Conservation (phyloP, 2,888 invertebrate species). For the Acrocera orbiculus region DNA sequence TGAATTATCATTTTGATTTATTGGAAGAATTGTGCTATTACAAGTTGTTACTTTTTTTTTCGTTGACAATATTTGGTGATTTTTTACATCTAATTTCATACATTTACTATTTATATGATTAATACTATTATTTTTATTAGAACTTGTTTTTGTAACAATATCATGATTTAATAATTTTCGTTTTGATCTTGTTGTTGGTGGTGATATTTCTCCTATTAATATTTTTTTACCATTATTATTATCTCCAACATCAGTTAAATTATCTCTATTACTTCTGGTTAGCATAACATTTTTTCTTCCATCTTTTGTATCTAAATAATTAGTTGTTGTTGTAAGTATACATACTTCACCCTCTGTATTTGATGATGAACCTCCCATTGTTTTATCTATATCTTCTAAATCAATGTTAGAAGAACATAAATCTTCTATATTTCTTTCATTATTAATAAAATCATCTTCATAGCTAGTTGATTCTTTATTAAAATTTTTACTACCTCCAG, state of each 20-base stretch:
- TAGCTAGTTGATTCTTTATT: constrained; percentile 2
- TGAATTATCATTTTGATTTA: background rate
- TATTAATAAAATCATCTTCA: constrained; percentile 4
- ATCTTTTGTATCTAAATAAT: constrained; percentile 8
- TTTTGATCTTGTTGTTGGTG: constrained; percentile 12
- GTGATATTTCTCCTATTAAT: too few species aligned
- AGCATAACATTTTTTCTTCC: constrained; percentile 9
- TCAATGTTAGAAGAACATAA: background rate
- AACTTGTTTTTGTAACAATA: constrained; percentile 7
- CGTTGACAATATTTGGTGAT: constrained; percentile 6
- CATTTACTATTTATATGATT: constrained; percentile 10
- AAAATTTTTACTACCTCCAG: constrained; percentile 2
- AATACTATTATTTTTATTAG: constrained; percentile 11
- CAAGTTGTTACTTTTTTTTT: constrained; percentile 5
- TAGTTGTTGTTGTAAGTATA: constrained; percentile 8
- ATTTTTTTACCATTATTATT: too few species aligned
- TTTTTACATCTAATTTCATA: constrained; percentile 2
- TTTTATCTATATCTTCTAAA: background rate
- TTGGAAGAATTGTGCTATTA: constrained; percentile 6
- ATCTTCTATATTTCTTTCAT: constrained; percentile 3
- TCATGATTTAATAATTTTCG: constrained; percentile 9
- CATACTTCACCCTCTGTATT: constrained; percentile 11
- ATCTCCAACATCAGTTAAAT: constrained; percentile 3
- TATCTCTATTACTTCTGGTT: constrained; percentile 8
- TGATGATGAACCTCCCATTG: constrained; percentile 11